phyloP scores from a whole-genome alignment of 1,140 invertebrate genomes.

The Drosophila subpulchrella region DNA sequence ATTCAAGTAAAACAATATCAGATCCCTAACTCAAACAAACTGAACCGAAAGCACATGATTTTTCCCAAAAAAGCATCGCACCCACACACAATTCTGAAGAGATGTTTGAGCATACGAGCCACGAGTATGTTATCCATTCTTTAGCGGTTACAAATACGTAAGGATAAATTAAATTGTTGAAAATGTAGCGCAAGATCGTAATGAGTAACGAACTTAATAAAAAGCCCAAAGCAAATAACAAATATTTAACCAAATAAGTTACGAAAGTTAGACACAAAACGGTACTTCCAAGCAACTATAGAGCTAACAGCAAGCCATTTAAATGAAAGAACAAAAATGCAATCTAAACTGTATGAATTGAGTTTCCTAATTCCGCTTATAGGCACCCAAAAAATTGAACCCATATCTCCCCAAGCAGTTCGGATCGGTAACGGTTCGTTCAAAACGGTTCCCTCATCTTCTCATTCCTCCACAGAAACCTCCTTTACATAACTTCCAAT shows the following conservation, averaged over 20 bases:
- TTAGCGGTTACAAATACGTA: constrained; percentile 75
- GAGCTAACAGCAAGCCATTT: constrained; percentile 67
- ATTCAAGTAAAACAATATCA: constrained; percentile 59
- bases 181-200: constrained; percentile 65
- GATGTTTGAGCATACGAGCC: constrained; percentile 27
- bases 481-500: constrained; percentile 13
- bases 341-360: constrained; percentile 43
- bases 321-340: constrained; percentile 29
- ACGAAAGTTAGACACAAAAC: constrained; percentile 74
- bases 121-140: constrained; percentile 68
- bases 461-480: neutral
- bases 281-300: constrained; percentile 82
- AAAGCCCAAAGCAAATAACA: constrained; percentile 15
- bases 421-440: neutral
- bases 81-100: constrained; percentile 26
- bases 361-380: constrained; percentile 1
- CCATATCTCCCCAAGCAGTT: neutral
- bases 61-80: constrained; percentile 10
- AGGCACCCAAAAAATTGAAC: neutral
- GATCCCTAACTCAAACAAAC: constrained; percentile 29
- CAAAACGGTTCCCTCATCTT: neutral
- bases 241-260: constrained; percentile 63
- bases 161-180: constrained; percentile 77
- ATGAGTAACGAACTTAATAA: constrained; percentile 44
- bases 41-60: constrained; percentile 13